Evolutionary conservation across 2,888 invertebrate species (phyloP).

Genomic region (Norana najaformis): DNA sequence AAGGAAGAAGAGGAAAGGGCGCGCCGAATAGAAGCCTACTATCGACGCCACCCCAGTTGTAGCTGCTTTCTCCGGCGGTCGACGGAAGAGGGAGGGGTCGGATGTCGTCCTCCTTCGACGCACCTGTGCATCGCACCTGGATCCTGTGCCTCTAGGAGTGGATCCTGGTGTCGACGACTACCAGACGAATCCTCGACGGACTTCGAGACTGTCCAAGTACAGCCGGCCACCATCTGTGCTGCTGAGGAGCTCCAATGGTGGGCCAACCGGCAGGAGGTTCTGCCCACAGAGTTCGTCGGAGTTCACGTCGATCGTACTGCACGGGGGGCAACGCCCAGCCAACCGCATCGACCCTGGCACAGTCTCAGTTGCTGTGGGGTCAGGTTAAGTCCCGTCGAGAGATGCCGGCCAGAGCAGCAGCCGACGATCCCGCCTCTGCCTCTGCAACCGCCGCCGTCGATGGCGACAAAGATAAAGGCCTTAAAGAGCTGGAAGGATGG

Average conservation of each 20-base stretch:
- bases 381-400: not conserved
- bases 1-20: not conserved
- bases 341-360: not conserved
- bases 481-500: not conserved
- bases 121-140: not conserved
- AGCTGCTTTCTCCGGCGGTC: not conserved
- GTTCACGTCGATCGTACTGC: not conserved
- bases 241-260: not conserved
- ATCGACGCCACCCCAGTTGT: not conserved
- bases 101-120: not conserved
- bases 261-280: slow-evolving; percentile 6
- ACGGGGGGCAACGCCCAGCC: not conserved
- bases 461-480: not conserved
- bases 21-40: not conserved
- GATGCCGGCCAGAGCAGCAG: not conserved
- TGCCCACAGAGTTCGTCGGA: not conserved
- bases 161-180: not conserved
- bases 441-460: not conserved
- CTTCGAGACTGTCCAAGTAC: not conserved
- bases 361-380: not conserved
- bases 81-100: not conserved
- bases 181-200: not conserved
- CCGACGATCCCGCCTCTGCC: not conserved
- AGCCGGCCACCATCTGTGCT: not conserved
- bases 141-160: not conserved